Evolutionary conservation across 2,888 invertebrate species (phyloP).

Genomic region (Copidosoma aretas): DNA sequence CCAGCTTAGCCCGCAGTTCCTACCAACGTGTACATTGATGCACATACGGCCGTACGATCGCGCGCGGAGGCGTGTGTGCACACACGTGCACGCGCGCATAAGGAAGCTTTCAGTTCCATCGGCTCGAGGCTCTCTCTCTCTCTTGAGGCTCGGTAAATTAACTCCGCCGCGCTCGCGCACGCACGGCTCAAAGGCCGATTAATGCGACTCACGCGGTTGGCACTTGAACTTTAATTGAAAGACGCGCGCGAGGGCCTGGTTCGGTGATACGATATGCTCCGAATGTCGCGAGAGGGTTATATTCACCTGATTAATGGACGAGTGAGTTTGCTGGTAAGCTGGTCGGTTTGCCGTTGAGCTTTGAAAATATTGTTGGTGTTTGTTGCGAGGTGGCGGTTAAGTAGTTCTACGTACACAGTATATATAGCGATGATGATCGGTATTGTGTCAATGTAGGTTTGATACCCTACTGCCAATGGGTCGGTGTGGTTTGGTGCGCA

Average conservation of each 20-base stretch:
- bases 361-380: too few species aligned
- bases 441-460: too few species aligned
- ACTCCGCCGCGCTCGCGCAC: slow-evolving; percentile 9
- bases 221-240: slow-evolving; percentile 23
- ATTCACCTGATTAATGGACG: slow-evolving; percentile 9
- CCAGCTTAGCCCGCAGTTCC: too few species aligned
- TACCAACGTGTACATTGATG: too few species aligned
- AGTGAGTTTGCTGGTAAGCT: background rate
- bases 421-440: too few species aligned
- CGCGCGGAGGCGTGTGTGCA: background rate
- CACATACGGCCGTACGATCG: background rate
- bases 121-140: slow-evolving; percentile 21
- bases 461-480: too few species aligned
- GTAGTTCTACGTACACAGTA: too few species aligned
- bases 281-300: background rate
- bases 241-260: background rate
- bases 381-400: too few species aligned
- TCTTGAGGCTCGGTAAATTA: slow-evolving; percentile 24
- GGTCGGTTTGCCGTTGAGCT: too few species aligned
- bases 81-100: background rate
- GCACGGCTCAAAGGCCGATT: slow-evolving; percentile 22
- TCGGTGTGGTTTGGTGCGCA: too few species aligned
- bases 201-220: slow-evolving; percentile 24
- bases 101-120: slow-evolving; percentile 15
- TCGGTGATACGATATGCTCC: background rate